Conservation (phyloP, 2,113 vertebrate genomes). For the Bolborhynchus lineola region DNA sequence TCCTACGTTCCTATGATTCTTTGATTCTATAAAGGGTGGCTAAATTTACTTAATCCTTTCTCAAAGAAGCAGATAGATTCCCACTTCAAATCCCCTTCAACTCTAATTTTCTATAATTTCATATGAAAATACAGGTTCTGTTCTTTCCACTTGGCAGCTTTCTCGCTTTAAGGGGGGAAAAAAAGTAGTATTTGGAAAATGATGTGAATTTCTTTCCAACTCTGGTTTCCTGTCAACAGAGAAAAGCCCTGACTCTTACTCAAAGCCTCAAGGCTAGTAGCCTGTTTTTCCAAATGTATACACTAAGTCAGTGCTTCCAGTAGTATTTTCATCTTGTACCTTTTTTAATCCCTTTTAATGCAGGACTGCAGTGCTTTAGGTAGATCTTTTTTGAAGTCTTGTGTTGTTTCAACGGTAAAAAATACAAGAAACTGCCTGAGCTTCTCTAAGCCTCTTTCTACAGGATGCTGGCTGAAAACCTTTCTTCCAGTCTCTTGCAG, state of each 20-base stretch:
- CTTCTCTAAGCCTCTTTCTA: not conserved
- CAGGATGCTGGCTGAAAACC: not conserved
- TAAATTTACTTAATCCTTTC: not conserved
- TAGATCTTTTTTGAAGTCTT: not conserved
- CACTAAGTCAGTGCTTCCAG: not conserved
- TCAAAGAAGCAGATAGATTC: not conserved
- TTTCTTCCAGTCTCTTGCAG: not conserved
- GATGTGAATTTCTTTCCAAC: not conserved
- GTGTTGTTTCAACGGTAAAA: not conserved
- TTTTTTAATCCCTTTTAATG: not conserved
- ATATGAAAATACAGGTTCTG: not conserved
- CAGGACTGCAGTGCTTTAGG: not conserved
- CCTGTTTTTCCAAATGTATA: not conserved
- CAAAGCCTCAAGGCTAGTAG: not conserved
- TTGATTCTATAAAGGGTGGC: not conserved
- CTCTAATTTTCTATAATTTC: not conserved
- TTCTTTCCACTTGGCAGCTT: slow-evolving; percentile 19
- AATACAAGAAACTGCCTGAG: not conserved
- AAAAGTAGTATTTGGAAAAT: not conserved
- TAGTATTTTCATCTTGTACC: not conserved
- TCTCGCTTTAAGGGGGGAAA: not conserved
- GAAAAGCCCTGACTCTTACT: not conserved
- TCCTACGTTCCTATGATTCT: not conserved
- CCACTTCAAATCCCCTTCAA: not conserved
- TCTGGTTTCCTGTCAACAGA: slow-evolving; percentile 22